Percentiles rank a stretch among this genome's conserved stretches.
phyloP scores from a whole-genome alignment of 1,140 invertebrate species.

The Medauroidea extradentata region DNA sequence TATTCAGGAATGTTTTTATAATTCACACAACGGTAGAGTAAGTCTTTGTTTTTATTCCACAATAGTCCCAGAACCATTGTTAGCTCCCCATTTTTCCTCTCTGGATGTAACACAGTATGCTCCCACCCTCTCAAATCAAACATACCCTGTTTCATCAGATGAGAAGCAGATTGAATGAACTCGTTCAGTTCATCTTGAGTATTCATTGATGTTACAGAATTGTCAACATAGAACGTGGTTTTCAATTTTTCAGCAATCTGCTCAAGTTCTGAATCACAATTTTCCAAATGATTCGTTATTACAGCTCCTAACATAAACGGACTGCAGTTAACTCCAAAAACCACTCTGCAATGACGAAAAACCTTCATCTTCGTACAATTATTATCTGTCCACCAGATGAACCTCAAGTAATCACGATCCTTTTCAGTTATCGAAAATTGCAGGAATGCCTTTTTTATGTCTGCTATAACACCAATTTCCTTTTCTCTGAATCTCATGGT shows the following conservation, averaged over 20 bases:
- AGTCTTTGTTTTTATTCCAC: constrained; percentile 24
- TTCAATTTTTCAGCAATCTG: constrained; percentile 14
- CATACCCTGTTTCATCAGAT: constrained; percentile 20
- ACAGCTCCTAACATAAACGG: constrained; percentile 17
- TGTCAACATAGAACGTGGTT: constrained; percentile 29
- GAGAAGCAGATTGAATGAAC: constrained; percentile 19
- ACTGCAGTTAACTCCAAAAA: constrained; percentile 21
- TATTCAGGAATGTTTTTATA: background rate
- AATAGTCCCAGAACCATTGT: constrained; percentile 23
- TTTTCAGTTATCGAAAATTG: constrained; percentile 30
- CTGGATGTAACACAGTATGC: background rate
- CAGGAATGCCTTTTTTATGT: constrained; percentile 43
- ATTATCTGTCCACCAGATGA: constrained; percentile 33
- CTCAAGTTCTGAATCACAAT: constrained; percentile 7
- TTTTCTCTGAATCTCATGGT: constrained; percentile 37
- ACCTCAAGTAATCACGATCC: constrained; percentile 37
- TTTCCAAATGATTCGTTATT: constrained; percentile 9
- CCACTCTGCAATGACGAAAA: constrained; percentile 29
- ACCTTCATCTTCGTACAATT: constrained; percentile 13
- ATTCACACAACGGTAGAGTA: constrained; percentile 6
- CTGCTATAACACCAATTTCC: constrained; percentile 36
- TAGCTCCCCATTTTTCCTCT: background rate
- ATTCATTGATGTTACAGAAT: constrained; percentile 25
- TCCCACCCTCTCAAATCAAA: constrained; percentile 36
- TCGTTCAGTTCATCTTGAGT: constrained; percentile 17